phyloP scores from a whole-genome alignment of 1,140 invertebrate genomes.

The Tachypleus tridentatus region DNA sequence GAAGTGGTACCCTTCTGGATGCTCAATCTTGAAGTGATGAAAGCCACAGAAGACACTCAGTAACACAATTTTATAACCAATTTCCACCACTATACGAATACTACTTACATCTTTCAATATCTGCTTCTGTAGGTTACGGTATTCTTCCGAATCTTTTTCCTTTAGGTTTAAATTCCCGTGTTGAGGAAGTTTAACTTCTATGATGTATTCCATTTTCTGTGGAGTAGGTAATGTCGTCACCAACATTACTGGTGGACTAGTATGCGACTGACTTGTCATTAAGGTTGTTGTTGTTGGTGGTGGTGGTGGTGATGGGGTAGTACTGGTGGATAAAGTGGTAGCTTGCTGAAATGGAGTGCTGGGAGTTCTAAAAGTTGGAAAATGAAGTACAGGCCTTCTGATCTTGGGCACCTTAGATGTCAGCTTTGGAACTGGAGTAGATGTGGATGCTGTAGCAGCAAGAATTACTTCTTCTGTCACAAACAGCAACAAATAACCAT shows the following conservation, averaged over 20 bases:
- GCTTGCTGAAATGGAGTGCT: neutral
- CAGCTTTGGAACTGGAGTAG: too few species aligned
- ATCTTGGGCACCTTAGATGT: too few species aligned
- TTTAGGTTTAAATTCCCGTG: neutral
- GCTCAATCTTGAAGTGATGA: too few species aligned
- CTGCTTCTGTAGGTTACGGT: constrained; percentile 4
- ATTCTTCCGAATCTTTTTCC: constrained; percentile 7
- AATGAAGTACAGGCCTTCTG: too few species aligned
- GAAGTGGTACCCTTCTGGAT: too few species aligned
- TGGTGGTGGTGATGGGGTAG: neutral
- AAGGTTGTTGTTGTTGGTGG: neutral
- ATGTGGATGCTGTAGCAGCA: too few species aligned
- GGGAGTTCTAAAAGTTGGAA: neutral
- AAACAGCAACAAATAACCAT: too few species aligned
- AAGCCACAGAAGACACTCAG: neutral
- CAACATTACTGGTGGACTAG: neutral
- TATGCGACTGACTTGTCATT: neutral
- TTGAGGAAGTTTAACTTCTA: constrained; percentile 13
- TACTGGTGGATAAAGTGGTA: constrained; percentile 3
- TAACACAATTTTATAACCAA: neutral
- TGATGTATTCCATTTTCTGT: neutral
- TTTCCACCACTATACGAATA: neutral
- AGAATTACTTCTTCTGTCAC: too few species aligned
- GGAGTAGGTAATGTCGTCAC: neutral
- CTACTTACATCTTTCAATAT: neutral